Evolutionary conservation across 2,888 invertebrate species (phyloP).

Genomic region (Cataglyphis altisquamis): DNA sequence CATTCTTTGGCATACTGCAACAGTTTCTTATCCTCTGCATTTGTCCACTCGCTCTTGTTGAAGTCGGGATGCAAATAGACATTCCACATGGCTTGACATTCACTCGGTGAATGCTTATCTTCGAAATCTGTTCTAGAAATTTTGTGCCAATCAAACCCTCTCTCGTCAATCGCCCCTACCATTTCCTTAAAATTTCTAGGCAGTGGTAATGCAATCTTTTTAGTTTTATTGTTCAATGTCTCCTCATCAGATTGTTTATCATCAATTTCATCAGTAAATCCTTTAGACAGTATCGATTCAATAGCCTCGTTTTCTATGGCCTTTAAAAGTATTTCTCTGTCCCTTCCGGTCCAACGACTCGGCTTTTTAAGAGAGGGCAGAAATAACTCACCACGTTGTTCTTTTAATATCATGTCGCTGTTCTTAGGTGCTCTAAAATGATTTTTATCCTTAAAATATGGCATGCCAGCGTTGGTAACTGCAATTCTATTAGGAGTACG

Average conservation of each 20-base stretch:
- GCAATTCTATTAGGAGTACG: conserved; percentile 6
- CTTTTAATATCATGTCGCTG: conserved; percentile 88
- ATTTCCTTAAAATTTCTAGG: conserved; percentile 73
- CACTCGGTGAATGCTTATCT: conserved; percentile 88
- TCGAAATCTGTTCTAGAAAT: conserved; percentile 86
- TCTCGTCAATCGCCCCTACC: conserved; percentile 74
- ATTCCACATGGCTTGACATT: conserved; percentile 91
- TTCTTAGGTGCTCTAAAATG: conserved; percentile 88
- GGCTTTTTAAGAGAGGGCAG: conserved; percentile 77
- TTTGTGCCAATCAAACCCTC: conserved; percentile 88
- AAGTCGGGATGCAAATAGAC: conserved; percentile 90
- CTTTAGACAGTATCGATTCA: background rate
- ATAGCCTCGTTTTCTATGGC: conserved; percentile 86
- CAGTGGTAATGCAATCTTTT: conserved; percentile 13
- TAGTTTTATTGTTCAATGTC: background rate
- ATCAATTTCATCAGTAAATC: background rate
- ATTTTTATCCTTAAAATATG: conserved; percentile 90
- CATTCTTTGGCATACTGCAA: conserved; percentile 84
- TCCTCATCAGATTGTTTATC: background rate
- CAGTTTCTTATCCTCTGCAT: conserved; percentile 86
- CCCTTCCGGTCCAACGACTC: conserved; percentile 87
- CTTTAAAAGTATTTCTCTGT: conserved; percentile 87
- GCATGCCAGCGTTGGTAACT: conserved; percentile 86
- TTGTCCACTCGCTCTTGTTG: conserved; percentile 88
- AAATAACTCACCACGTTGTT: conserved; percentile 80